Evolutionary conservation across 2,888 invertebrate genomes (phyloP), one percentile per base, ranked within the genome.

Genomic region (Clitarchus hookeri): DNA sequence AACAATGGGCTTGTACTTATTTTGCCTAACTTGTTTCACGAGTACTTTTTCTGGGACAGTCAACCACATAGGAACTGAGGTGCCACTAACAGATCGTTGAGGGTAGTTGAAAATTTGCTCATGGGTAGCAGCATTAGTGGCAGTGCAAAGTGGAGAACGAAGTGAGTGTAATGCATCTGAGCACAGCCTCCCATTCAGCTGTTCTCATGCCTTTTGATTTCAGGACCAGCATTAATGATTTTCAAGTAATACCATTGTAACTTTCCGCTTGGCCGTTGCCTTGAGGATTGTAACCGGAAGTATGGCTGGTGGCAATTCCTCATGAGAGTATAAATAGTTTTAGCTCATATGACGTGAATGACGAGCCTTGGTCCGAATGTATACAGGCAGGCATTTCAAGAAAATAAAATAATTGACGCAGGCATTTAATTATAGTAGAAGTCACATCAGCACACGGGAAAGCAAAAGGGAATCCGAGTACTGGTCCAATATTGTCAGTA

Each of bases 1-100:
- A 16, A 89, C 88, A 19, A 86, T 48, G 23, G 87, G 87, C 0
- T 88, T 86, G 86, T 88, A 88, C 85, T 89, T 88, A 44, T 44
- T 83, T 25, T 65, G 44, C 11, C 13, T 85, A 85, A 85, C 87
- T 65, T 82, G 53, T 65, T n/a, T n/a, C n/a, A n/a, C n/a, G n/a
- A n/a, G n/a, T n/a, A n/a, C n/a, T n/a, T n/a, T n/a, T n/a, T n/a
- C n/a, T n/a, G n/a, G n/a, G n/a, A n/a, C n/a, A n/a, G n/a, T n/a
- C n/a, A 88, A 83, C 87, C 87, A 88, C 16, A 87, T 86, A 48
- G 88, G 87, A 54, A 86, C 78, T 25, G 88, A 85, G 25, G 82
- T 26, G 26, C 88, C 87, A 80, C 88, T 86, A 48, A 85, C 19
- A 25, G 89, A 88, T 86, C 86, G 86, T 85, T 87, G 77, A 23